Evolutionary conservation across 2,113 vertebrate genomes (phyloP).

Genomic region (Apteryx mantelli): DNA sequence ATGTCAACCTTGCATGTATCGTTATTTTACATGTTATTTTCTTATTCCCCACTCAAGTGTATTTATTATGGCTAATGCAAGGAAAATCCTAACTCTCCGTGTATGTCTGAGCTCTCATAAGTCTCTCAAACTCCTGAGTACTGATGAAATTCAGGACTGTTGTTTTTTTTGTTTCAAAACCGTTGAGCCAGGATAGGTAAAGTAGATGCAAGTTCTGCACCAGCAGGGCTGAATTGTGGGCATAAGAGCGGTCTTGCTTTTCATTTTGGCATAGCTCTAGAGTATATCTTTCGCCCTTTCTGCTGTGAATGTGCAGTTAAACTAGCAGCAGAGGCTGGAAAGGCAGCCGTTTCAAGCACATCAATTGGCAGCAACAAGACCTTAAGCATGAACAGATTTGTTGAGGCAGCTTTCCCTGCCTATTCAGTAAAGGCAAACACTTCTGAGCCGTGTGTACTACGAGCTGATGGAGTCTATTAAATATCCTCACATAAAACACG

Average conservation of each 20-base stretch:
- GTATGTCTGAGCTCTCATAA: neutral
- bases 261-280: neutral
- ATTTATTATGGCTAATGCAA: neutral
- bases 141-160: neutral
- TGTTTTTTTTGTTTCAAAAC: neutral
- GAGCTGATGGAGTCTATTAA: conserved; percentile 65
- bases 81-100: neutral
- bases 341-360: conserved; percentile 35
- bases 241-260: neutral
- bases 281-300: neutral
- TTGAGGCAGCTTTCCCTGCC: neutral
- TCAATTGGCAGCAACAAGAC: conserved; percentile 49
- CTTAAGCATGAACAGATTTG: conserved; percentile 66
- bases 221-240: conserved; percentile 6
- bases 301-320: conserved; percentile 2
- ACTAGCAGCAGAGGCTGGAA: conserved; percentile 29
- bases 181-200: neutral
- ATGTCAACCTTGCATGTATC: neutral
- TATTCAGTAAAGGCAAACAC: neutral
- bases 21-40: neutral
- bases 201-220: neutral
- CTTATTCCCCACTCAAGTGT: neutral
- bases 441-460: conserved; percentile 13
- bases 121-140: neutral
- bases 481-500: conserved; percentile 33